Evolutionary conservation across 2,113 vertebrate genomes (phyloP).

Genomic region (Bungarus multicinctus): DNA sequence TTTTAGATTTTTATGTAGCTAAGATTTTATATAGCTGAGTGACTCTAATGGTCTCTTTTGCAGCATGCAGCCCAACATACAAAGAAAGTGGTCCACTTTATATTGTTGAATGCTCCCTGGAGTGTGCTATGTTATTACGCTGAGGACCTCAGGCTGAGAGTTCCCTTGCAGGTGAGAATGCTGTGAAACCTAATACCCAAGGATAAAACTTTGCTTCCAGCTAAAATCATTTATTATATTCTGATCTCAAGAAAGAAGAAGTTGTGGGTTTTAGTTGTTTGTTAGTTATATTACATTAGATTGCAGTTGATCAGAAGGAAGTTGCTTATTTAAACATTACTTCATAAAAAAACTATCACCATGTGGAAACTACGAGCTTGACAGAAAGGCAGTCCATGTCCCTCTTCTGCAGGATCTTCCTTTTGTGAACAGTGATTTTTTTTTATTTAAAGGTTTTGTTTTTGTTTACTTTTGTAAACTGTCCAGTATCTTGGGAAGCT

Average conservation of each 20-base stretch:
- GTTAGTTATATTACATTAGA: background rate
- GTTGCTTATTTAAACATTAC: background rate
- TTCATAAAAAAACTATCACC: background rate
- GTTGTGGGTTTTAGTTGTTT: background rate
- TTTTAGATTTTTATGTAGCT: too few relatives aligned
- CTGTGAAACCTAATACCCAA: background rate
- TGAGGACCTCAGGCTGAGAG: conserved; percentile 73
- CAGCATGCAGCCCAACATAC: background rate
- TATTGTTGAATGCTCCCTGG: conserved; percentile 74
- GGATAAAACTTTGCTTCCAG: background rate
- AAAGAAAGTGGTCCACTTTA: conserved; percentile 53
- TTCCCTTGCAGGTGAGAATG: conserved; percentile 73
- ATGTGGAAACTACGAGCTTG: background rate
- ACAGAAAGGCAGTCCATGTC: background rate
- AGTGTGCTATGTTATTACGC: conserved; percentile 72
- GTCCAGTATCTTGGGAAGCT: background rate
- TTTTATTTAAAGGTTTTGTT: background rate
- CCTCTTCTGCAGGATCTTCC: background rate
- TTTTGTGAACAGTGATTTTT: background rate
- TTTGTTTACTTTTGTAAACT: background rate
- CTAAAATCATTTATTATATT: background rate
- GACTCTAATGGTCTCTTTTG: background rate
- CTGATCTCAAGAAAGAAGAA: background rate
- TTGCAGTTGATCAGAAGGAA: background rate
- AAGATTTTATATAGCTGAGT: too few relatives aligned